These are phyloP conservation scores for Cichladusa arquata DNA, from an alignment of 2,113 vertebrate genomes.

Conservation along the genomic window DNA sequence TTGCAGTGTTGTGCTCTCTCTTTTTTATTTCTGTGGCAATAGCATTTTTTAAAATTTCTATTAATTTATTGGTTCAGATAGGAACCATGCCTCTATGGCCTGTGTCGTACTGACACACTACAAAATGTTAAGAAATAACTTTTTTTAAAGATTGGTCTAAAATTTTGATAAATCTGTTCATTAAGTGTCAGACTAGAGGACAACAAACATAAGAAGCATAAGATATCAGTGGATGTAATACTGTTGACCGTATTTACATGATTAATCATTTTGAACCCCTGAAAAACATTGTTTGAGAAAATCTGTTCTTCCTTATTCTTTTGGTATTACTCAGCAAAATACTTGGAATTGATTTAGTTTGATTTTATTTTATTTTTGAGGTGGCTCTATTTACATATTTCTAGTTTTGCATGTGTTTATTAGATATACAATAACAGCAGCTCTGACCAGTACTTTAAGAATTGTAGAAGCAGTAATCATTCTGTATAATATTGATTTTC, in stretches of 20 bases:
- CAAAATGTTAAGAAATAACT: background rate
- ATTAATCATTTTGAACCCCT: background rate
- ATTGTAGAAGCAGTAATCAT: background rate
- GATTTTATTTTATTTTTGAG: background rate
- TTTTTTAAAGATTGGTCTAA: background rate
- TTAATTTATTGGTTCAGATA: background rate
- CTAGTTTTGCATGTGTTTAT: background rate
- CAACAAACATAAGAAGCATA: background rate
- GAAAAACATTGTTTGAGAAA: background rate
- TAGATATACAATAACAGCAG: background rate
- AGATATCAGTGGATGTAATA: background rate
- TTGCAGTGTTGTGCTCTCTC: background rate
- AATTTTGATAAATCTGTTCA: background rate
- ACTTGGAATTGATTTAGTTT: background rate
- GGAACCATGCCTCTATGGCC: background rate
- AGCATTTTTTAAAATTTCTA: background rate
- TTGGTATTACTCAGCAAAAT: background rate
- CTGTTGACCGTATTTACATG: background rate
- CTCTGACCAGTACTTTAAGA: background rate
- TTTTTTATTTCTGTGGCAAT: background rate
- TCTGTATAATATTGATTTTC: background rate
- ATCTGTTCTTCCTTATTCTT: background rate
- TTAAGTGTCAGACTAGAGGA: background rate
- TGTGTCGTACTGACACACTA: background rate
- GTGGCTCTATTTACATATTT: background rate